A percentile compares a stretch with the other conserved stretches of the same genome.
These are phyloP conservation scores for Brassicogethes aeneus DNA, from an alignment of 2,888 invertebrate species.

Conservation along the genomic window DNA sequence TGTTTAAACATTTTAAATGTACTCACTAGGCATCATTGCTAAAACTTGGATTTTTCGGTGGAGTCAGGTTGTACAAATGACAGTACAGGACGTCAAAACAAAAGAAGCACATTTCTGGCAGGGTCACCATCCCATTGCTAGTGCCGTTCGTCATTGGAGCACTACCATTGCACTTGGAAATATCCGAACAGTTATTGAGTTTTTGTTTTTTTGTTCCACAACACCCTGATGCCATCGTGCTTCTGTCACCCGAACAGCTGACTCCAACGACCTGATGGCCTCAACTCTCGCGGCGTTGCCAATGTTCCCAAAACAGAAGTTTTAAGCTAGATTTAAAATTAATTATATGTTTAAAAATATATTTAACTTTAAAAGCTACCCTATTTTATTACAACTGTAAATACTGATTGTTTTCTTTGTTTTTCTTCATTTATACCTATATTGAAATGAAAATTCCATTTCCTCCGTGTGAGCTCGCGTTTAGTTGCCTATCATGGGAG, in stretches of 20 bases:
- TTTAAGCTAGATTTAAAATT: too few relatives aligned
- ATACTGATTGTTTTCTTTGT: too few relatives aligned
- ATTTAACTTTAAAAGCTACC: too few relatives aligned
- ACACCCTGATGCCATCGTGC: slow-evolving; percentile 77
- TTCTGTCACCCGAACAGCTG: slow-evolving; percentile 24
- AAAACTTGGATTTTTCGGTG: slow-evolving; percentile 85
- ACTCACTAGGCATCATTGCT: slow-evolving; percentile 94
- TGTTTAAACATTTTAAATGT: slow-evolving; percentile 9
- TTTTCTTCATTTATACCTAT: too few relatives aligned
- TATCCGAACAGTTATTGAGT: slow-evolving; percentile 54
- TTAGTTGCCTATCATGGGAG: too few relatives aligned
- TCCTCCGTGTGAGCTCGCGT: too few relatives aligned
- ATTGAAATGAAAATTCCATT: too few relatives aligned
- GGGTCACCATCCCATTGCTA: slow-evolving; percentile 54
- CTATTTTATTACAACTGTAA: too few relatives aligned
- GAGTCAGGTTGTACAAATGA: slow-evolving; percentile 87
- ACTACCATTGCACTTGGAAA: slow-evolving; percentile 36
- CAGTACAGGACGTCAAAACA: slow-evolving; percentile 98
- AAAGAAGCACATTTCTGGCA: slow-evolving; percentile 96
- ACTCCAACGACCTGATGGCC: slow-evolving; percentile 21
- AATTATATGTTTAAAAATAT: too few relatives aligned
- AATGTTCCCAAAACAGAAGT: too few relatives aligned
- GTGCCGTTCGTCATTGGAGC: slow-evolving; percentile 34
- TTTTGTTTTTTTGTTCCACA: slow-evolving; percentile 90
- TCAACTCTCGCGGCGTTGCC: slow-evolving; percentile 7